Evolutionary conservation across 1,140 invertebrate species (phyloP), one percentile per base, ranked within the genome.

Genomic region (Potamilus streckersoni): DNA sequence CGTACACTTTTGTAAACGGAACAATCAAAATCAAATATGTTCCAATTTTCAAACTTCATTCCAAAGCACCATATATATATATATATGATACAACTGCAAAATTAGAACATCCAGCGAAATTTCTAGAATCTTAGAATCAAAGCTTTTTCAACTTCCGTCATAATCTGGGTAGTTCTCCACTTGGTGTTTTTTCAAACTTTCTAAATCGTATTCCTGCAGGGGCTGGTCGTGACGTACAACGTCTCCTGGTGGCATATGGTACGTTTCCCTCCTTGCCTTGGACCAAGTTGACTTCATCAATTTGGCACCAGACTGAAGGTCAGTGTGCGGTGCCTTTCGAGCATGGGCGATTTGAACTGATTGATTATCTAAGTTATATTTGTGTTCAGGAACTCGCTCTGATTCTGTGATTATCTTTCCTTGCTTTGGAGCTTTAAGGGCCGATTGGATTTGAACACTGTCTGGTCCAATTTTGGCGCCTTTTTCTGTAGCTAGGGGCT

Each of bases 151-250:
- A 8, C 38, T 49, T 49, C 38, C 38, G 38, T 49, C 38, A 61
- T 83, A 83, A 68, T 83, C 81, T 14, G 81, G 81, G 27, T 80
- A 66, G n/a, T 75, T 79, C 76, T 83, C 81, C 55, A 83, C 73
- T 27, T 74, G 69, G 69, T 75, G 64, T 62, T 68, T 71, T 27
- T 79, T 27, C 65, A 76, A 80, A 65, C 68, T 73, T 17, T 80
- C 77, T 23, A 59, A 23, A 49, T 83, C 79, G 76, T 83, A 83
- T 66, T 83, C 81, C 2, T 79, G 79, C 19, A 80, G 77, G 27
- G 69, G 63, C 55, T 79, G 74, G 62, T 79, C 76, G 58, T 83
- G 78, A 38, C 69, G 77, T 14, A 83, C 79, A 15, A 83, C 74
- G 55, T 78, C 68, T 12, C 65, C 63, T n/a, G 78, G 74, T 13